These are phyloP conservation scores for Whitmania pigra DNA, from an alignment of 1,140 invertebrate genomes.

Conservation along the genomic window DNA sequence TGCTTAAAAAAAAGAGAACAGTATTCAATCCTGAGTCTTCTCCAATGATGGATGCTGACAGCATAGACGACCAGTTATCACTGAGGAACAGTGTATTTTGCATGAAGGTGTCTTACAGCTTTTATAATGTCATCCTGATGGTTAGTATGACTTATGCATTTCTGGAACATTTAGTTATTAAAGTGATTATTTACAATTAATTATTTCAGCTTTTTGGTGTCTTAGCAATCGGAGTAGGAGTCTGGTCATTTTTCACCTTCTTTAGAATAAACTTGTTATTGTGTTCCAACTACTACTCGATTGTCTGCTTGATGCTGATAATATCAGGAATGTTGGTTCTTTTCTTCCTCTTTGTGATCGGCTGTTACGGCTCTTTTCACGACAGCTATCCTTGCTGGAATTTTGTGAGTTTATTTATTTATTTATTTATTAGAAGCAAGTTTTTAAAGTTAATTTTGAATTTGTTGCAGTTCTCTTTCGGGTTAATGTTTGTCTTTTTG, in stretches of 20 bases:
- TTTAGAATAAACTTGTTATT: constrained; percentile 3
- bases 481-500: constrained; percentile 3
- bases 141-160: background rate
- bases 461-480: background rate
- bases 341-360: constrained; percentile 6
- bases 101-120: constrained; percentile 3
- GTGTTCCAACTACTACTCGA: background rate
- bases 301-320: background rate
- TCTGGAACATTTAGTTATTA: background rate
- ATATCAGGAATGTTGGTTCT: background rate
- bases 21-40: background rate
- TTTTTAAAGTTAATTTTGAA: background rate
- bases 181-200: background rate
- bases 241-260: constrained; percentile 12
- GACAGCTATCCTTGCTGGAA: background rate
- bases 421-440: background rate
- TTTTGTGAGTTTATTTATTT: background rate
- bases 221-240: constrained; percentile 1
- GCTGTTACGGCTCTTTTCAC: background rate
- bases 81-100: background rate
- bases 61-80: background rate
- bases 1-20: constrained; percentile 2
- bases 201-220: constrained; percentile 3
- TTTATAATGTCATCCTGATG: constrained; percentile 8
- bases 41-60: constrained; percentile 10